Evolutionary conservation across 2,113 vertebrate species (phyloP).

Genomic region (Macquaria australasica): DNA sequence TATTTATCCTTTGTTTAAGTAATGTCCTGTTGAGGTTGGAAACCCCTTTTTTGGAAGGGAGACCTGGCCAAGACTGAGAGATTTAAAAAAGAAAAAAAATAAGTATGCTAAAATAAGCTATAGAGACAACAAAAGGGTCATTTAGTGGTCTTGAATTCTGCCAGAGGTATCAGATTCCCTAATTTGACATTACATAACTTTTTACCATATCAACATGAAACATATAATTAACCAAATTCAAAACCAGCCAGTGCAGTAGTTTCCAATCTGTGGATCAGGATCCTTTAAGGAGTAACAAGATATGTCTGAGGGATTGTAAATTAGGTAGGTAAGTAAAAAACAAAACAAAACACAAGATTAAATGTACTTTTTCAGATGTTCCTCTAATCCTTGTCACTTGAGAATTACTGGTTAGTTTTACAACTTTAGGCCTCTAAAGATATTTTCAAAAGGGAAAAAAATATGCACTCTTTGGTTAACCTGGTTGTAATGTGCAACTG

Average conservation of each 20-base stretch:
- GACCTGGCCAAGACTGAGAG: background rate
- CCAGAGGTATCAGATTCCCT: background rate
- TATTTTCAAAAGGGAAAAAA: background rate
- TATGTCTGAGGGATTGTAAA: background rate
- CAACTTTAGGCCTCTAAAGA: background rate
- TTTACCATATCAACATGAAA: background rate
- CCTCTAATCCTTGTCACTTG: background rate
- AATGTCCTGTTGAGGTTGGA: background rate
- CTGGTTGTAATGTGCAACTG: background rate
- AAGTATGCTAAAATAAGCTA: background rate
- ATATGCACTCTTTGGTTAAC: too few relatives aligned
- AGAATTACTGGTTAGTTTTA: background rate
- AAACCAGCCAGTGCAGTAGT: background rate
- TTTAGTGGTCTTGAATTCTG: background rate
- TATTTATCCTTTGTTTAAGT: background rate
- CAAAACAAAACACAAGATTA: background rate
- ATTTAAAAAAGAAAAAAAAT: too few relatives aligned
- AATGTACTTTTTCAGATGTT: background rate
- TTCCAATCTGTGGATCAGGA: background rate
- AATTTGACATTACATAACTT: background rate
- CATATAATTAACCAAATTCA: background rate
- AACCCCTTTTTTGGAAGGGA: background rate
- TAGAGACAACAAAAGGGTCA: background rate
- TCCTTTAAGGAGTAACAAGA: background rate
- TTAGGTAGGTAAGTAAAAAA: background rate